A percentile compares a stretch with the other conserved stretches of the same genome.
Conservation (phyloP, 2,888 invertebrate species). For the Andrena minutula region DNA sequence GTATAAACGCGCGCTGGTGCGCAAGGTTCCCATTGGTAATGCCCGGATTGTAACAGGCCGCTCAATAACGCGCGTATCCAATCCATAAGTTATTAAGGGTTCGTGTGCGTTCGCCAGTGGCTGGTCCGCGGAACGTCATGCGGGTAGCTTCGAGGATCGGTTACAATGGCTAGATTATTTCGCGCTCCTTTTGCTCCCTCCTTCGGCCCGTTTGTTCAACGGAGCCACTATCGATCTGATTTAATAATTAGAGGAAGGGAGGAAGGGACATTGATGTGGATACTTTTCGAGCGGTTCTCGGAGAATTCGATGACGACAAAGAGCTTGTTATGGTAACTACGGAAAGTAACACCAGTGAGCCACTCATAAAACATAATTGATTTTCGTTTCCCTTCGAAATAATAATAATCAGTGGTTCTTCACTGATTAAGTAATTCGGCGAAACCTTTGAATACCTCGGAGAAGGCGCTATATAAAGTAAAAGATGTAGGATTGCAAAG, state of each 20-base stretch:
- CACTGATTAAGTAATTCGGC: too few relatives aligned
- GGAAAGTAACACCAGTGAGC: too few relatives aligned
- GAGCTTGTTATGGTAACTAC: too few relatives aligned
- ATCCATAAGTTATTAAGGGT: conserved; percentile 82
- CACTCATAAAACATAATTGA: too few relatives aligned
- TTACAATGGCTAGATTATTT: conserved; percentile 75
- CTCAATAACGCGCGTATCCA: conserved; percentile 80
- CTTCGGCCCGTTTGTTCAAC: conserved; percentile 12
- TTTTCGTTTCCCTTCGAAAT: too few relatives aligned
- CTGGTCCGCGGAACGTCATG: conserved; percentile 67
- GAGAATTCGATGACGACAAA: too few relatives aligned
- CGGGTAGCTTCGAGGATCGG: conserved; percentile 78
- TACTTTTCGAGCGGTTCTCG: neutral
- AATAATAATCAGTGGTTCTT: too few relatives aligned
- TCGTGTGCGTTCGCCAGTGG: conserved; percentile 77
- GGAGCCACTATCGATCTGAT: conserved; percentile 29
- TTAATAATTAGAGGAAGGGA: conserved; percentile 11
- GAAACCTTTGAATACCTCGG: too few relatives aligned
- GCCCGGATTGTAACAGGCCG: conserved; percentile 80
- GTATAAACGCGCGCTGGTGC: conserved; percentile 17
- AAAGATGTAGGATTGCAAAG: too few relatives aligned
- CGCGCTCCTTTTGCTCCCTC: conserved; percentile 34
- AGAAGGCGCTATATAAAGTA: too few relatives aligned
- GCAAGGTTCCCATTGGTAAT: conserved; percentile 78
- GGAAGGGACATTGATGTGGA: neutral